These are phyloP conservation scores for Andrena chrysosceles DNA, from an alignment of 2,888 invertebrate species.

Conservation along the genomic window DNA sequence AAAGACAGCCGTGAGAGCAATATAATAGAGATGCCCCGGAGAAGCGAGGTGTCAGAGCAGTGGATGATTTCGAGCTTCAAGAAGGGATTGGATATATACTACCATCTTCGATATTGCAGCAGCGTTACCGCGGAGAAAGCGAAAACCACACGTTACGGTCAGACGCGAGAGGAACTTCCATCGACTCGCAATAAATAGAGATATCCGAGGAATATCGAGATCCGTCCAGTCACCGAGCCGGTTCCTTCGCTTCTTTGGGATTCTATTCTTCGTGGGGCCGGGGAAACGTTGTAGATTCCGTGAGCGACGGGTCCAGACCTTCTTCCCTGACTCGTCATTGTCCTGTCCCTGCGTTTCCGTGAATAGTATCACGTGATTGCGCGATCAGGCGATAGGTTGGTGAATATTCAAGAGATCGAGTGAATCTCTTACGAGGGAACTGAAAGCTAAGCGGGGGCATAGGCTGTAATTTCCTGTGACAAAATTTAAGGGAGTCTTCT, in stretches of 20 bases:
- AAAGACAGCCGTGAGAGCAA: slow-evolving; percentile 44
- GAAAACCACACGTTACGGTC: slow-evolving; percentile 15
- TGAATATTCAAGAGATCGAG: slow-evolving; percentile 53
- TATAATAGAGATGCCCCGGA: slow-evolving; percentile 40
- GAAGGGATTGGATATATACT: background rate
- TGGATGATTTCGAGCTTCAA: slow-evolving; percentile 16
- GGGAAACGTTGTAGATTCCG: background rate
- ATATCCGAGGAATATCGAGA: slow-evolving; percentile 45
- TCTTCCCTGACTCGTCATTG: background rate
- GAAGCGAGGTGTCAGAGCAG: slow-evolving; percentile 40
- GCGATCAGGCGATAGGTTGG: slow-evolving; percentile 20
- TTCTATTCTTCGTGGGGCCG: background rate
- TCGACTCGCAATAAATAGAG: slow-evolving; percentile 41
- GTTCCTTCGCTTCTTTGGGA: background rate
- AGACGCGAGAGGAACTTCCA: slow-evolving; percentile 34
- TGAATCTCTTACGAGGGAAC: slow-evolving; percentile 56
- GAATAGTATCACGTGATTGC: slow-evolving; percentile 62
- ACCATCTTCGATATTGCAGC: slow-evolving; percentile 22
- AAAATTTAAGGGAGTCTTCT: background rate
- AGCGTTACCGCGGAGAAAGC: slow-evolving; percentile 5
- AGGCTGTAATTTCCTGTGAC: slow-evolving; percentile 11
- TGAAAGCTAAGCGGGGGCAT: background rate
- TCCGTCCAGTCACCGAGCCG: slow-evolving; percentile 1
- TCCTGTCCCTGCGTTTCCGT: slow-evolving; percentile 21
- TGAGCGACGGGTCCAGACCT: background rate